Conservation (phyloP, 2,113 vertebrate species). For the Tragelaphus scriptus region DNA sequence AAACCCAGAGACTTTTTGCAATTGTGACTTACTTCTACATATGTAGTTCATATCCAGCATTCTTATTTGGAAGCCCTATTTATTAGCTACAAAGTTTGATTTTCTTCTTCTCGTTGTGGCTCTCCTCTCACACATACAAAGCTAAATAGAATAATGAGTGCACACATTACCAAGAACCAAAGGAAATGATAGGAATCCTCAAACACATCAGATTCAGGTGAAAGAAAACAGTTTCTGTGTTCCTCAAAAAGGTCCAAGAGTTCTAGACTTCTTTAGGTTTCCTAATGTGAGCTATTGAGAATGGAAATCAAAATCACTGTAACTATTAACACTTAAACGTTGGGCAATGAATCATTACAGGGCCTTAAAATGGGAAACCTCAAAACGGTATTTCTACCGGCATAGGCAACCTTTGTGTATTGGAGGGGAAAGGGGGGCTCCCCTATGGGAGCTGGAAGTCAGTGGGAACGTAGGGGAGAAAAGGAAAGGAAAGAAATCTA, state of each 20-base stretch:
- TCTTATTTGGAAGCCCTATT: neutral
- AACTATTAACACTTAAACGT: conserved; percentile 8
- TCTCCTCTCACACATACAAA: neutral
- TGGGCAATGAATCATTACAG: neutral
- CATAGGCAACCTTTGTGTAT: neutral
- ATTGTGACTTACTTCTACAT: neutral
- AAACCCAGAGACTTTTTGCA: neutral
- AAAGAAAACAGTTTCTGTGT: neutral
- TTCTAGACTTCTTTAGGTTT: neutral
- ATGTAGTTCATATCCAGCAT: neutral
- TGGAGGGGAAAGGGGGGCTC: neutral
- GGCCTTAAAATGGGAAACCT: conserved; percentile 8
- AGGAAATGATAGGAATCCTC: neutral
- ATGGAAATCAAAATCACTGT: conserved; percentile 3
- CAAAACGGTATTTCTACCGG: neutral
- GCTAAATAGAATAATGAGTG: neutral
- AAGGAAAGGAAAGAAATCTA: conserved; percentile 22
- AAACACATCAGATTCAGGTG: neutral
- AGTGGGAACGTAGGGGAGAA: neutral
- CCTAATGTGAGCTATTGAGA: neutral
- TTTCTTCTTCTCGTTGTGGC: neutral
- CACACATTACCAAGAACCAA: neutral
- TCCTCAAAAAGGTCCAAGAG: neutral
- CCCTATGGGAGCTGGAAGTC: neutral
- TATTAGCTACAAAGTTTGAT: neutral